Base-by-base conservation (phyloP, 37 sponge, comb jelly and placozoan genomes). In the Geodia barretti region DNA sequence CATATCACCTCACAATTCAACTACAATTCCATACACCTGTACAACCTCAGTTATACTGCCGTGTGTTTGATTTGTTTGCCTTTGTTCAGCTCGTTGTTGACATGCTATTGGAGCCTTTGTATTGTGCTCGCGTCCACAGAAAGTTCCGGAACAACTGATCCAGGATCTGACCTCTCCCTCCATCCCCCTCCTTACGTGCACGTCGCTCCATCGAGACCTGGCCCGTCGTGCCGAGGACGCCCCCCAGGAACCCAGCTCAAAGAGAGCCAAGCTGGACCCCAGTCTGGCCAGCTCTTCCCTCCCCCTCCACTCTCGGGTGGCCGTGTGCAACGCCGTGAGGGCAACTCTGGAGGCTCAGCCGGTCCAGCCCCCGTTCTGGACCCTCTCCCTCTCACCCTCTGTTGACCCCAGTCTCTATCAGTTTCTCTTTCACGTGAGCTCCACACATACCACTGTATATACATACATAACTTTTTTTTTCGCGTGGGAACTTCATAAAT, bases 281-380 rank as follows among this genome's bases (percentile, higher is more conserved):
- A 47, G 14, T 17, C 14, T 14, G 7, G 7, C 54, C 54, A 17
- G 7, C 14, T 7, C 54, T 14, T 47, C 54, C 7, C 7, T 47
- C 38, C 73, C n/a, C 4, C 17, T 36, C 14, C 73, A 24, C 20
- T 47, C 62, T 0, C 63, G 35, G 64, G 60, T 77, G 7, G 29
- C 34, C 36, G 1, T 77, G 1, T 87, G 82, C 68, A 75, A 80
- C 58, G 26, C 59, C 17, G 59, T 87, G 70, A 31, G 60, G 75
- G 47, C 7, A 3, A 42, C 68, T 24, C 20, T 87, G 67, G 81
- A 87, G 39, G 75, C 76, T 2, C 79, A 67, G 0, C 37, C 60
- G 4, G 68, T 66, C 33, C 17, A 38, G 21, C 76, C 87, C 24
- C 4, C 39, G 59, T 40, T 87, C 4, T 80, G 81, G 82, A 29